phyloP scores from a whole-genome alignment of 1,140 invertebrate species.

The Leucophenga varia region DNA sequence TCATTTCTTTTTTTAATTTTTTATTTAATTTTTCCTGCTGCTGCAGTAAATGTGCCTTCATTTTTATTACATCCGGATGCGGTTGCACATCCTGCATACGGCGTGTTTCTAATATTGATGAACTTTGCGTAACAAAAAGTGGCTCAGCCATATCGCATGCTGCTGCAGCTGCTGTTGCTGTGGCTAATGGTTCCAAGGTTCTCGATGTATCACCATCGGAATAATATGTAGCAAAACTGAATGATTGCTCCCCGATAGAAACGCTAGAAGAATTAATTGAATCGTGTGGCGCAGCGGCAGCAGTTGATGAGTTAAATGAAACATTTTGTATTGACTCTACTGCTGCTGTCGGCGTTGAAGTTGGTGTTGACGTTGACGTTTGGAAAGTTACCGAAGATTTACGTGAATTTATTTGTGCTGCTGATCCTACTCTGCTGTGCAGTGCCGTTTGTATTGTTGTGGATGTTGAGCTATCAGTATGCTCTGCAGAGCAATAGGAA shows the following conservation, averaged over 20 bases:
- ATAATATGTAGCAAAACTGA: conserved; percentile 42
- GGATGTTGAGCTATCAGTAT: too few relatives aligned
- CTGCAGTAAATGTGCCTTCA: conserved; percentile 32
- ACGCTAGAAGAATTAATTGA: too few relatives aligned
- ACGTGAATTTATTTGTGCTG: too few relatives aligned
- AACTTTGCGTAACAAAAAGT: too few relatives aligned
- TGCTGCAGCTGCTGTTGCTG: too few relatives aligned
- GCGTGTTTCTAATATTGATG: conserved; percentile 27
- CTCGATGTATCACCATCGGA: conserved; percentile 8
- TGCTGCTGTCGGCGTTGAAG: too few relatives aligned
- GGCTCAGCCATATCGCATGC: neutral
- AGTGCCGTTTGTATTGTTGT: too few relatives aligned
- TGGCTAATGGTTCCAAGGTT: neutral
- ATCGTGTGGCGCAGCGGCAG: too few relatives aligned
- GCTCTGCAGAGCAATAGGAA: conserved; percentile 27
- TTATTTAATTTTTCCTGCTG: conserved; percentile 29
- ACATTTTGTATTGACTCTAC: conserved; percentile 3
- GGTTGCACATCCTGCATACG: conserved; percentile 46
- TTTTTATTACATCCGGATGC: conserved; percentile 47
- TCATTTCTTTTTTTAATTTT: conserved; percentile 26
- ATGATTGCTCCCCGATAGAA: too few relatives aligned
- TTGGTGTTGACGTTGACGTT: conserved; percentile 24
- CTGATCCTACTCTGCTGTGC: conserved; percentile 26
- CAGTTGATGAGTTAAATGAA: conserved; percentile 14
- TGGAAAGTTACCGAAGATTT: conserved; percentile 44